phyloP scores from a whole-genome alignment of 2,797 vertebrate species.

The Smutsia gigantea region DNA sequence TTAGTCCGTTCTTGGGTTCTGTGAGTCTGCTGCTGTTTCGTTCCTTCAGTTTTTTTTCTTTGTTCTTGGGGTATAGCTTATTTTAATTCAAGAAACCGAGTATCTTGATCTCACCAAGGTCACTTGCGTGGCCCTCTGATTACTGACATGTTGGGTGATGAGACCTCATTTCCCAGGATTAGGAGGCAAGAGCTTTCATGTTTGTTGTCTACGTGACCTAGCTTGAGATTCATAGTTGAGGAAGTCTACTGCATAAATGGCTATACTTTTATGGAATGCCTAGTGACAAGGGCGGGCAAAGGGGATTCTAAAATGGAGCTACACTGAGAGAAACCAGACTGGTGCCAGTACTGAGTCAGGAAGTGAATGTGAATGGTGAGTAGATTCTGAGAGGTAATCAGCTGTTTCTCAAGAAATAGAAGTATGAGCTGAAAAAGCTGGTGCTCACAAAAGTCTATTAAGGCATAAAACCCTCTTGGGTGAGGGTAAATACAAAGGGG shows the following conservation, averaged over 20 bases:
- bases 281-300: not conserved
- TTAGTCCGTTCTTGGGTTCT: no score
- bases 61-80: not conserved
- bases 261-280: not conserved
- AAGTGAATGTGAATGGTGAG: not conserved
- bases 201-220: not conserved
- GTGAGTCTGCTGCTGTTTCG: no score
- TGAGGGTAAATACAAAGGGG: not conserved
- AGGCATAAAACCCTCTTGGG: not conserved
- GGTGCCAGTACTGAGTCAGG: not conserved
- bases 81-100: not conserved
- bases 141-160: not conserved
- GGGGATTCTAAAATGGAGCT: not conserved
- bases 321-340: not conserved
- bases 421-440: not conserved
- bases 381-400: not conserved
- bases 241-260: not conserved
- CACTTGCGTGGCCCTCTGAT: not conserved
- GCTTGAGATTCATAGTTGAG: not conserved
- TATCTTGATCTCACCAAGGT: not conserved
- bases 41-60: no score
- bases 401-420: not conserved
- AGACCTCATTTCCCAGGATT: not conserved
- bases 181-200: not conserved
- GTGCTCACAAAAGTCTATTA: not conserved